phyloP scores from a whole-genome alignment of 2,888 invertebrate genomes.

The Epirrhoe tristata region DNA sequence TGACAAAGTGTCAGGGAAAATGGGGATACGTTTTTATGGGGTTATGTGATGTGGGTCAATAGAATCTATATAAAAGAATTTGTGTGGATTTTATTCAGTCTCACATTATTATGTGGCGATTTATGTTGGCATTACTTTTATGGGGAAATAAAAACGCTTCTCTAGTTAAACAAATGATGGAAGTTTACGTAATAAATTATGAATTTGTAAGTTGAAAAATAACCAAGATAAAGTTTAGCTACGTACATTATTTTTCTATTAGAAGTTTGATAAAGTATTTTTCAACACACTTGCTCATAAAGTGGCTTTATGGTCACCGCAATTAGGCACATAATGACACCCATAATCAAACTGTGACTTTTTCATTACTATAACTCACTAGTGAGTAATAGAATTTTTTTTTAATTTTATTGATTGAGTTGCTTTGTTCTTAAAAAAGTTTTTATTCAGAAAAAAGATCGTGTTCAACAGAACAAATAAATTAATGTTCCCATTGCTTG shows the following conservation, averaged over 20 bases:
- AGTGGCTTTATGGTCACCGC: too few relatives aligned
- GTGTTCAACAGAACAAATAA: too few relatives aligned
- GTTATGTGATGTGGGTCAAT: conserved; percentile 36
- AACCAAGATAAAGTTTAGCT: not conserved
- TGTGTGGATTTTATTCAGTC: conserved; percentile 19
- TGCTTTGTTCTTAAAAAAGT: too few relatives aligned
- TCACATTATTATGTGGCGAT: conserved; percentile 2
- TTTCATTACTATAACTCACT: too few relatives aligned
- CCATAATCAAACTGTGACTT: too few relatives aligned
- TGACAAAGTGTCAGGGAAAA: conserved; percentile 48
- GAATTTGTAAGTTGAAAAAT: not conserved
- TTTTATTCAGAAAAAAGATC: too few relatives aligned
- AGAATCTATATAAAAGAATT: conserved; percentile 14
- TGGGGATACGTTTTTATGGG: conserved; percentile 44
- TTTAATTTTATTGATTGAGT: too few relatives aligned
- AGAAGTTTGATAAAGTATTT: not conserved
- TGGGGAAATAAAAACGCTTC: not conserved
- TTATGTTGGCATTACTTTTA: not conserved
- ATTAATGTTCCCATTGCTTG: too few relatives aligned
- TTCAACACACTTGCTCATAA: too few relatives aligned
- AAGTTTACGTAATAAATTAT: not conserved
- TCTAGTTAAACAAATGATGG: not conserved
- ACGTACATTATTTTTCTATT: not conserved
- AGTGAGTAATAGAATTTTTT: too few relatives aligned
- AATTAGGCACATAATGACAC: too few relatives aligned